These are phyloP conservation scores for Cheilosia vernalis DNA, from an alignment of 2,888 invertebrate genomes.

Conservation along the genomic window DNA sequence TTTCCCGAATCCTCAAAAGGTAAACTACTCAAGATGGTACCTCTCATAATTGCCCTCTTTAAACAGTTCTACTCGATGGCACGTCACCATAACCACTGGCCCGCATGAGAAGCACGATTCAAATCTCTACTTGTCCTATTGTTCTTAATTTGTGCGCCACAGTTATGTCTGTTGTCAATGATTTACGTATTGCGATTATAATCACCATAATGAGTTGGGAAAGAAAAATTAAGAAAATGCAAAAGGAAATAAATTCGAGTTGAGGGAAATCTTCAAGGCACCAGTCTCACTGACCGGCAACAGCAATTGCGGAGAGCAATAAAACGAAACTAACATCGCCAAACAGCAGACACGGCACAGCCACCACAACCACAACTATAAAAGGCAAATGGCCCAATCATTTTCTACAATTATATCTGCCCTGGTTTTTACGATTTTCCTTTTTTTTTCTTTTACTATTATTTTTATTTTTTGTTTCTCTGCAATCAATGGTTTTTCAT, in stretches of 20 bases:
- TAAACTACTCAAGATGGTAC: too few species aligned
- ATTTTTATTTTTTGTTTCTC: background rate
- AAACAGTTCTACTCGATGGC: constrained; percentile 5
- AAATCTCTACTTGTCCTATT: constrained; percentile 31
- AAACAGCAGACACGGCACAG: constrained; percentile 11
- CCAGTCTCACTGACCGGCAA: background rate
- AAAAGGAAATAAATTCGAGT: constrained; percentile 29
- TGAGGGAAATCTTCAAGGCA: background rate
- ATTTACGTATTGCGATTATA: constrained; percentile 52
- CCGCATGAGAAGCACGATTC: constrained; percentile 38
- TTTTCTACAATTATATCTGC: constrained; percentile 62
- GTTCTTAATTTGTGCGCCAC: constrained; percentile 50
- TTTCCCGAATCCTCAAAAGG: too few species aligned
- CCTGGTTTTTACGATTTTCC: constrained; percentile 49
- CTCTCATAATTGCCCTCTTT: too few species aligned
- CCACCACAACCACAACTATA: constrained; percentile 42
- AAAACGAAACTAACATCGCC: constrained; percentile 25
- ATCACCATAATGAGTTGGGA: constrained; percentile 50
- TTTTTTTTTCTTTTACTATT: background rate
- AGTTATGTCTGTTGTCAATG: constrained; percentile 52
- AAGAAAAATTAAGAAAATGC: constrained; percentile 21
- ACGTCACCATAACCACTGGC: background rate
- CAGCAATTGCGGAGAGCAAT: constrained; percentile 9
- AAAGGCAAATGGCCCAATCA: constrained; percentile 67
- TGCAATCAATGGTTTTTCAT: constrained; percentile 36